Evolutionary conservation across 2,113 vertebrate genomes (phyloP).

Genomic region (Hemiscyllium ocellatum): DNA sequence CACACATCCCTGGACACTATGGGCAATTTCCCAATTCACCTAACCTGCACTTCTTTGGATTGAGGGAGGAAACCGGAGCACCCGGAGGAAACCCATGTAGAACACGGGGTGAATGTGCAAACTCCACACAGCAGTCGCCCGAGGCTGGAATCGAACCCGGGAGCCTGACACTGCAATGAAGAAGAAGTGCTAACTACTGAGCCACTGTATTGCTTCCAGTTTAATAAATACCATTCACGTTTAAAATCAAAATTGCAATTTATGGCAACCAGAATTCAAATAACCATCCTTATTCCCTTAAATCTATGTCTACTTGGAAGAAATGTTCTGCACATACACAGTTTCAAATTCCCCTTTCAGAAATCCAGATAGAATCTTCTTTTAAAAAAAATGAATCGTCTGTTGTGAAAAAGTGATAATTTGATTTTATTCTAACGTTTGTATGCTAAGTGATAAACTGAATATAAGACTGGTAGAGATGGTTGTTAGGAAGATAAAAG

Average conservation of each 20-base stretch:
- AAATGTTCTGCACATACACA: not conserved
- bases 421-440: not conserved
- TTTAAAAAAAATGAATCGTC: not conserved
- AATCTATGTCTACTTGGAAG: not conserved
- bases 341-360: not conserved
- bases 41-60: too few relatives aligned
- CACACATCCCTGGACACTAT: too few relatives aligned
- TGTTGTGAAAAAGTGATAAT: not conserved
- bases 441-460: not conserved
- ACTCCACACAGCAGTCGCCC: too few relatives aligned
- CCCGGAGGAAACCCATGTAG: too few relatives aligned
- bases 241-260: not conserved
- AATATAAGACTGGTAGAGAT: not conserved
- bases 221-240: not conserved
- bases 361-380: not conserved
- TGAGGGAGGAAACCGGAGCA: too few relatives aligned
- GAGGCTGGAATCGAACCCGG: too few relatives aligned
- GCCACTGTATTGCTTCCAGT: too few relatives aligned
- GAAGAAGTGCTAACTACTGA: too few relatives aligned
- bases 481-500: not conserved
- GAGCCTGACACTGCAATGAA: too few relatives aligned
- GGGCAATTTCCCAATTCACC: too few relatives aligned
- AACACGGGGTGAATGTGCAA: too few relatives aligned
- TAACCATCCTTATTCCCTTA: not conserved
- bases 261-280: not conserved